Evolutionary conservation across 2,113 vertebrate genomes (phyloP), one percentile per base, ranked within the genome.

Genomic region (Cheilinus undulatus): DNA sequence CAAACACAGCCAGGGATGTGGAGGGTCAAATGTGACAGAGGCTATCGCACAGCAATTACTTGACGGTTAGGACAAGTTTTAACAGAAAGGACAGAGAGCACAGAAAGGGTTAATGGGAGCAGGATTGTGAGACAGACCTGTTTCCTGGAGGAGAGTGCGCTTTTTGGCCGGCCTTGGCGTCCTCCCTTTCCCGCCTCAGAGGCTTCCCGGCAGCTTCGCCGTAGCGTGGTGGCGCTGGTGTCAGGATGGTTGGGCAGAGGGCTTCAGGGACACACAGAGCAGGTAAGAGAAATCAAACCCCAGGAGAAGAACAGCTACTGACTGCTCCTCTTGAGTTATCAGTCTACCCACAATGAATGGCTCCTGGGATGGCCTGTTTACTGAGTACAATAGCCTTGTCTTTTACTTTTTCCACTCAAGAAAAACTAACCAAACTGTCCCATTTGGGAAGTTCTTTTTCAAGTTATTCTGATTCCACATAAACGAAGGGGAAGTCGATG

Each of bases 81-180:
- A 36, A 43, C 30, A 19, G 23, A 9, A 30, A 52, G 42, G 28
- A 26, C 40, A 14, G 49, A 50, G 13, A 38, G 45, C 1, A 9
- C 14, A 50, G 40, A 57, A 24, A 34, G 19, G 30, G 57, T 61
- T 53, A 52, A 70, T 23, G 59, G 23, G 36, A 49, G 5, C 23
- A 11, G 22, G n/a, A 7, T 20, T 15, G 43, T 64, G 27, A 5
- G 28, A 48, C 79, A 52, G 19, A 95, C 95, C 95, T 95, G 94
- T 61, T 95, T 96, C 76, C 95, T 90, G 61, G 94, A 95, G n/a
- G 93, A 94, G 0, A 79, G 73, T 0, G 89, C 68, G 3, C 80
- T 86, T 54, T 91, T 93, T 12, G 88, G 69, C 0, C 88, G 67
- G 3, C 77, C 78, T 28, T 82, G 82, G 3, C 80, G 86, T 36